Conservation (phyloP, 2,113 vertebrate genomes). For the Amphiprion percula region DNA sequence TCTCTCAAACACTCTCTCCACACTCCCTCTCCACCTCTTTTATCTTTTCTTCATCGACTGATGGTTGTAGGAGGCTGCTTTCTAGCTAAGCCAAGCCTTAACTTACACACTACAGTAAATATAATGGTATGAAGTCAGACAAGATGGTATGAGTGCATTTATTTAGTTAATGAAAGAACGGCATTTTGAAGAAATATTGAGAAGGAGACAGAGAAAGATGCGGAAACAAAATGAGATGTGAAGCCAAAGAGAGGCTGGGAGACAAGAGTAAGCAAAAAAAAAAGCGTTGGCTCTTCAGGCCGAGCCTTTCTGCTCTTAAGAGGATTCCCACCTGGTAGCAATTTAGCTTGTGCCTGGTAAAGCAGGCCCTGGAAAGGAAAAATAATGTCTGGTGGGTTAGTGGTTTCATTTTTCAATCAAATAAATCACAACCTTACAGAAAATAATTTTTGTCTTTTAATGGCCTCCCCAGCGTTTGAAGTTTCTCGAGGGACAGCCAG, state of each 20-base stretch:
- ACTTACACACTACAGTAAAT: constrained; percentile 1
- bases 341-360: constrained; percentile 76
- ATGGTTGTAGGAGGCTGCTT: constrained; percentile 29
- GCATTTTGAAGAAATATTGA: constrained; percentile 1
- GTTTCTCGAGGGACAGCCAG: constrained; percentile 71
- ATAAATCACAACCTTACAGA: constrained; percentile 85
- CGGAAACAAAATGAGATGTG: constrained; percentile 22
- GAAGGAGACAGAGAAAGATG: not conserved
- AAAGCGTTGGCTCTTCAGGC: constrained; percentile 31
- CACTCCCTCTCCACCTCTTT: constrained; percentile 34
- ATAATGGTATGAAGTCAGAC: constrained; percentile 18
- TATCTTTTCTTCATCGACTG: constrained; percentile 47
- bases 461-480: constrained; percentile 82
- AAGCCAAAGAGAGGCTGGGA: constrained; percentile 25
- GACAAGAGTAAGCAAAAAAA: constrained; percentile 48
- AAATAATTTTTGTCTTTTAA: constrained; percentile 85
- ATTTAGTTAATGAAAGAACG: constrained; percentile 21
- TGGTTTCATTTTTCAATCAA: constrained; percentile 87
- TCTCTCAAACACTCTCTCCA: constrained; percentile 18
- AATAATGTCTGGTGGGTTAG: constrained; percentile 82
- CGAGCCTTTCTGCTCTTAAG: constrained; percentile 54
- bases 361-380: constrained; percentile 72
- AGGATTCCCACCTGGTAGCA: constrained; percentile 81
- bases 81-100: constrained; percentile 6
- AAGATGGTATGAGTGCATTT: constrained; percentile 17